Evolutionary conservation across 2,797 vertebrate species (phyloP), one percentile per base, ranked within the genome.

Genomic region (Tadarida brasiliensis): DNA sequence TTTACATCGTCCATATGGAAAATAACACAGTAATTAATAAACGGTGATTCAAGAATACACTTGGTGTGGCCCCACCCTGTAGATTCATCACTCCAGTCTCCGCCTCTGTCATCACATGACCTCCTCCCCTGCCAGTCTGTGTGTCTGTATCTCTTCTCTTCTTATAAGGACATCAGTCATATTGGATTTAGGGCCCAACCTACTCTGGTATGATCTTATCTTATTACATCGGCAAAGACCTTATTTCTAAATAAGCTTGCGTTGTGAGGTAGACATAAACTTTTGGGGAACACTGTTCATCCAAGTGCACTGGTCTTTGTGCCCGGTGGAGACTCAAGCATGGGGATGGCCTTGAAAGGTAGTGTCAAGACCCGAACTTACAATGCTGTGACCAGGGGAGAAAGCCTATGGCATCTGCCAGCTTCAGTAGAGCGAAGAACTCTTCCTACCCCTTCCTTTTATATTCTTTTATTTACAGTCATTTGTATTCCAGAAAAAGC

Each of bases 401-500:
- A n/a, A 87, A 82, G 61, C 22, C 39, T 3, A 39, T 0, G n/a
- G 54, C 33, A 73, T 71, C n/a, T 54, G 63, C 16, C 30, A 70
- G 71, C 22, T 39, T 44, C 28, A 59, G 6, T 22, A 56, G 73
- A 85, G 47, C 76, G 44, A 81, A 94, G 77, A 71, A 87, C 6
- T 39, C 44, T 83, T 83, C 59, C 54, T 30, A 22, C 30, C 90
- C 67, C 74, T 76, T 65, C 77, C 26, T 85, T 93, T 87, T 63
- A 57, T 56, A 47, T 65, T 88, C 20, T 59, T 88, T 81, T 78
- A 90, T 81, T 87, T 91, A 94, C 49, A 96, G 77, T 85, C 67
- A 97, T 96, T 94, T 94, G 70, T 95, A 94, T 94, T 94, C 86
- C 94, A 95, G 88, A 82, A 95, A 92, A 59, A 54, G 30, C 39